Percentiles rank a stretch among this genome's conserved stretches.
Evolutionary conservation across 2,797 vertebrate genomes (phyloP).

Genomic region (Eutrigla gurnardus): DNA sequence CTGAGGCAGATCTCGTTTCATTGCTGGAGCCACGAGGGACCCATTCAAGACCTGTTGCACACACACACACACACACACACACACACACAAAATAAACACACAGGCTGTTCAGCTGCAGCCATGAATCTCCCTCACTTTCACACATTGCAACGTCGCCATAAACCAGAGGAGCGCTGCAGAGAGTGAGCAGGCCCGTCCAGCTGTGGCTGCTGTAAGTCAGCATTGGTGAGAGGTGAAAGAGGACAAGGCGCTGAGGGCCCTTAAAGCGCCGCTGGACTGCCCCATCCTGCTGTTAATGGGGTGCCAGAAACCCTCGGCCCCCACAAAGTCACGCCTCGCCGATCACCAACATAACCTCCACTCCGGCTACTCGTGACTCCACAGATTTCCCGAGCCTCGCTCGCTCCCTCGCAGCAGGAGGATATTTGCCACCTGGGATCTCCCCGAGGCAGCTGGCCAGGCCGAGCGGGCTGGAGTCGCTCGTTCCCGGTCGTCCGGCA

Average conservation of each 20-base stretch:
- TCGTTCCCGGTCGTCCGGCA: conserved; percentile 47
- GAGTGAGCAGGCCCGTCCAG: conserved; percentile 44
- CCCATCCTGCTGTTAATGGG: conserved; percentile 75
- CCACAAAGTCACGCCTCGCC: conserved; percentile 50
- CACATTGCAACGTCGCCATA: conserved; percentile 10
- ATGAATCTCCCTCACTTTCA: conserved; percentile 43
- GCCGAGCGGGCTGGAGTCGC: conserved; percentile 49
- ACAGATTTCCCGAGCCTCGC: conserved; percentile 53
- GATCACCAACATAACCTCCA: conserved; percentile 36
- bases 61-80: conserved; percentile 7
- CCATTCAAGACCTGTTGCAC: conserved; percentile 33
- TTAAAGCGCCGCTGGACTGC: conserved; percentile 60
- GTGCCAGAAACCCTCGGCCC: conserved; percentile 54
- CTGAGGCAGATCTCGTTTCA: conserved; percentile 67
- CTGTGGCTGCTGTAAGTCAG: conserved; percentile 62
- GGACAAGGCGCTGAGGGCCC: conserved; percentile 54
- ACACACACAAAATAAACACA: conserved; percentile 29
- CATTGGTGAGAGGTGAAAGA: conserved; percentile 49
- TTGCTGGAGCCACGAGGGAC: conserved; percentile 53
- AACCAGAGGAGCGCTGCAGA: conserved; percentile 30
- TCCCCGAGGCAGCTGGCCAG: conserved; percentile 61
- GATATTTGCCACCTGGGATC: conserved; percentile 74
- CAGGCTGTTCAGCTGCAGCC: conserved; percentile 48
- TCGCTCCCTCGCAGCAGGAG: conserved; percentile 34
- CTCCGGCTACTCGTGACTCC: conserved; percentile 50